phyloP scores from a whole-genome alignment of 2,113 vertebrate genomes.

The Petroica traversi region DNA sequence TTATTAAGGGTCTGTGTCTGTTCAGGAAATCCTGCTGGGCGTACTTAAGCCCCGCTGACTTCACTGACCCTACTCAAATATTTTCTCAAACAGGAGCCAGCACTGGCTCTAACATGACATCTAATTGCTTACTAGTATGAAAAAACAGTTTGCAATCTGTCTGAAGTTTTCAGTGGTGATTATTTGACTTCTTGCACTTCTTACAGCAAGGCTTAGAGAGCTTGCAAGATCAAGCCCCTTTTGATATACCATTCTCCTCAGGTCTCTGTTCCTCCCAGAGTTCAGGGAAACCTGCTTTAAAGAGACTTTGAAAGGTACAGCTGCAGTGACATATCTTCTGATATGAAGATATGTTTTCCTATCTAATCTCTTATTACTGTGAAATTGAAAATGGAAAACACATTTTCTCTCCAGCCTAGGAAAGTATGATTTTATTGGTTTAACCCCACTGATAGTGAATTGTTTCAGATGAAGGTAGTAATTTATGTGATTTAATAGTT shows the following conservation, averaged over 20 bases:
- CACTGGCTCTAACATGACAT: background rate
- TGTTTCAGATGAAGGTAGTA: background rate
- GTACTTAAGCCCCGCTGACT: background rate
- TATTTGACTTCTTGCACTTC: background rate
- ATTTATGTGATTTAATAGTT: background rate
- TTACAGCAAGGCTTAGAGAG: background rate
- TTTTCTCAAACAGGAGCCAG: background rate
- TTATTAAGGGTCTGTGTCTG: background rate
- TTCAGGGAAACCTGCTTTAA: background rate
- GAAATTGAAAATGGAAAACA: background rate
- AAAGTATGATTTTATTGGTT: background rate
- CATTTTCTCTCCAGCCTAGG: background rate
- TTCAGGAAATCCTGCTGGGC: background rate
- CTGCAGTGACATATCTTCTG: background rate
- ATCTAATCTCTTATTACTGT: background rate
- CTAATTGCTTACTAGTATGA: background rate
- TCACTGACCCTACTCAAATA: background rate
- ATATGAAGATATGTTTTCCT: background rate
- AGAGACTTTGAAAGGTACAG: background rate
- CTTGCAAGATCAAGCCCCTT: background rate
- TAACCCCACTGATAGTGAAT: background rate
- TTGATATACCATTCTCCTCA: background rate
- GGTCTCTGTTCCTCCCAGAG: background rate
- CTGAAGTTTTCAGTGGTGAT: background rate
- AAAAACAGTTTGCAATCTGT: background rate